Evolutionary conservation across 2,797 vertebrate species (phyloP).

Genomic region (Amblyraja radiata): DNA sequence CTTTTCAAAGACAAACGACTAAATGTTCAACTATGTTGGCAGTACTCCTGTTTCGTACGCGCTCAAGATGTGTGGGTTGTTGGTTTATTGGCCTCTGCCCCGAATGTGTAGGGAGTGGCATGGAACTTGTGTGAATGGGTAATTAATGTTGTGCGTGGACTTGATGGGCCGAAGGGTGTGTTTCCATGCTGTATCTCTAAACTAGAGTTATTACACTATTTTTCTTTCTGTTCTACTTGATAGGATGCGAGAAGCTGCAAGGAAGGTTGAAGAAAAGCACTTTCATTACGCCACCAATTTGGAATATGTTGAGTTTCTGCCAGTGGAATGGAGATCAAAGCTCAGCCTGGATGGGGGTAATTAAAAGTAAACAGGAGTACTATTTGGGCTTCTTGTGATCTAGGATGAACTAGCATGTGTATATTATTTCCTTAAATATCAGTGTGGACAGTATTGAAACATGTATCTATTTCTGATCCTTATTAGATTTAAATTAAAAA

Average conservation of each 20-base stretch:
- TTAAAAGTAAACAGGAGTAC: slow-evolving; percentile 39
- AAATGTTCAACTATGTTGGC: neutral
- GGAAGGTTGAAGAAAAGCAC: slow-evolving; percentile 95
- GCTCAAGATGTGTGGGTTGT: too few species aligned
- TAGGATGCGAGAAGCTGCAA: slow-evolving; percentile 90
- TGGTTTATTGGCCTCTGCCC: too few species aligned
- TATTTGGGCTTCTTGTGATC: neutral
- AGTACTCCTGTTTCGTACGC: neutral
- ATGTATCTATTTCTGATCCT: neutral
- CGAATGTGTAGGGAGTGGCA: too few species aligned
- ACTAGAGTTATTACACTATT: too few species aligned
- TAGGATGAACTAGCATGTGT: neutral
- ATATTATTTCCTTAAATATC: neutral
- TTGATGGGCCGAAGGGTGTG: too few species aligned
- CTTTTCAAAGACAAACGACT: neutral
- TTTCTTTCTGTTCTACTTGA: slow-evolving; percentile 37
- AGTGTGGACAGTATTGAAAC: neutral
- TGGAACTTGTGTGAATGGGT: too few species aligned
- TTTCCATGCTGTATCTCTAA: too few species aligned
- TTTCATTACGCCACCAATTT: slow-evolving; percentile 74
- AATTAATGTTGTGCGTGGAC: too few species aligned
- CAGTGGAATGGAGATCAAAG: slow-evolving; percentile 96
- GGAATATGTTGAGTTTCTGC: slow-evolving; percentile 89
- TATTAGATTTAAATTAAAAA: neutral
- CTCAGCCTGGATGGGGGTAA: slow-evolving; percentile 89